Percentiles rank a stretch among this genome's conserved stretches.
These are phyloP conservation scores for Cheilinus undulatus DNA, from an alignment of 2,113 vertebrate genomes.

Conservation along the genomic window DNA sequence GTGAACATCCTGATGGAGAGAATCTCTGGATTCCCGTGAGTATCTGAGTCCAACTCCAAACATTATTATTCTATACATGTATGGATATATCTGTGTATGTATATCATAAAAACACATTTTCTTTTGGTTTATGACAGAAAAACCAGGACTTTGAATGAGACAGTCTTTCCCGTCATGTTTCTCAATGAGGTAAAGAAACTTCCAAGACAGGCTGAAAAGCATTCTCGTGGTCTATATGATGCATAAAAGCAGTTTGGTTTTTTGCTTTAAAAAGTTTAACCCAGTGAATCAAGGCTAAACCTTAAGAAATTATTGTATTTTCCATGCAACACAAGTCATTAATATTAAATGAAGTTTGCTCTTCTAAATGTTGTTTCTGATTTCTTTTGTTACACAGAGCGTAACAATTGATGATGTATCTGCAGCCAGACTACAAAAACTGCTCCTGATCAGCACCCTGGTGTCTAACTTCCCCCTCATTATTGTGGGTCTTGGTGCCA, in stretches of 20 bases:
- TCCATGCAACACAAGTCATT: too few relatives aligned
- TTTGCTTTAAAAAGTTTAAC: too few relatives aligned
- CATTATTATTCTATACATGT: not conserved
- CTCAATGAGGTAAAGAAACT: conserved; percentile 81
- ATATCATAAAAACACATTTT: not conserved
- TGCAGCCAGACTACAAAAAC: conserved; percentile 72
- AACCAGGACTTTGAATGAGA: conserved; percentile 70
- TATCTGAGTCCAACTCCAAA: conserved; percentile 20
- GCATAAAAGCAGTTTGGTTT: not conserved
- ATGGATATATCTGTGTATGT: not conserved
- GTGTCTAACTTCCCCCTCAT: conserved; percentile 80
- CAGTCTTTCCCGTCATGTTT: conserved; percentile 83
- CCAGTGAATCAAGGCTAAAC: too few relatives aligned
- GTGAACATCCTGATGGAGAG: conserved; percentile 76
- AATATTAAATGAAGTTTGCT: too few relatives aligned
- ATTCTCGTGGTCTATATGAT: not conserved
- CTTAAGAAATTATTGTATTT: too few relatives aligned
- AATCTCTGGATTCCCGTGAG: conserved; percentile 77
- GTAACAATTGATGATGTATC: conserved; percentile 82
- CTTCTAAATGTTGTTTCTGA: not conserved
- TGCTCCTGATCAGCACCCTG: conserved; percentile 72
- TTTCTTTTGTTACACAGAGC: conserved; percentile 62
- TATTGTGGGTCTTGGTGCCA: conserved; percentile 75
- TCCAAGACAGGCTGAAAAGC: not conserved
- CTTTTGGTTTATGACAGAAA: conserved; percentile 57